phyloP scores from a whole-genome alignment of 2,113 vertebrate genomes.

The Triplophysa dalaica region DNA sequence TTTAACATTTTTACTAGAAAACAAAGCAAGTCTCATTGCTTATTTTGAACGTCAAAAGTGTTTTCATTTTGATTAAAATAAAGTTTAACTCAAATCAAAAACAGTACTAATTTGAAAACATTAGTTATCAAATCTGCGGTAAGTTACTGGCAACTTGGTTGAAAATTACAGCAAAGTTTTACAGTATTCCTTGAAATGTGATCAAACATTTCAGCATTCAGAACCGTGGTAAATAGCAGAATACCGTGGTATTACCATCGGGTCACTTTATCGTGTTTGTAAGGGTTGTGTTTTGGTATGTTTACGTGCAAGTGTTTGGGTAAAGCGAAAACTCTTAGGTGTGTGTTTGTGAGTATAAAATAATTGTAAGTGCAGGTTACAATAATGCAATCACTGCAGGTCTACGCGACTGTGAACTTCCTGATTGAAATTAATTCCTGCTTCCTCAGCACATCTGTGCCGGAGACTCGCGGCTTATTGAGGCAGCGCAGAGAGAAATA shows the following conservation, averaged over 20 bases:
- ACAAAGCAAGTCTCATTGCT: no score
- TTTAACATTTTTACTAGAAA: no score
- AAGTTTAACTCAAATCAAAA: no score
- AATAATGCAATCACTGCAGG: constrained; percentile 61
- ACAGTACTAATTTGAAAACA: no score
- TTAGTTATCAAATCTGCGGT: no score
- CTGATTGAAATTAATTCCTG: constrained; percentile 78
- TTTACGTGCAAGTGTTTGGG: no score
- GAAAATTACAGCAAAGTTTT: no score
- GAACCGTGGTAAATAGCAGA: not conserved
- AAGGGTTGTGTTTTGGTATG: not conserved
- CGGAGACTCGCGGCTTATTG: constrained; percentile 56
- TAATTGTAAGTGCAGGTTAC: constrained; percentile 54
- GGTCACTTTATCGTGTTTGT: constrained; percentile 5
- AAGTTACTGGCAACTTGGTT: no score
- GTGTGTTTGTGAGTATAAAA: constrained; percentile 30
- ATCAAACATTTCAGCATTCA: not conserved
- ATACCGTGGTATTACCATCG: not conserved
- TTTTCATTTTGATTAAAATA: no score
- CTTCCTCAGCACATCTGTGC: constrained; percentile 70
- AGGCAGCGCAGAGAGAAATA: constrained; percentile 9
- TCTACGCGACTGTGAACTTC: constrained; percentile 58
- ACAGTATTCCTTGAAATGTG: not conserved
- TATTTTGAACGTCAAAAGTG: no score
- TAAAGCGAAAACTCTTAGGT: constrained; percentile 2